Evolutionary conservation across 2,888 invertebrate species (phyloP).

Genomic region (Limenitis camilla): DNA sequence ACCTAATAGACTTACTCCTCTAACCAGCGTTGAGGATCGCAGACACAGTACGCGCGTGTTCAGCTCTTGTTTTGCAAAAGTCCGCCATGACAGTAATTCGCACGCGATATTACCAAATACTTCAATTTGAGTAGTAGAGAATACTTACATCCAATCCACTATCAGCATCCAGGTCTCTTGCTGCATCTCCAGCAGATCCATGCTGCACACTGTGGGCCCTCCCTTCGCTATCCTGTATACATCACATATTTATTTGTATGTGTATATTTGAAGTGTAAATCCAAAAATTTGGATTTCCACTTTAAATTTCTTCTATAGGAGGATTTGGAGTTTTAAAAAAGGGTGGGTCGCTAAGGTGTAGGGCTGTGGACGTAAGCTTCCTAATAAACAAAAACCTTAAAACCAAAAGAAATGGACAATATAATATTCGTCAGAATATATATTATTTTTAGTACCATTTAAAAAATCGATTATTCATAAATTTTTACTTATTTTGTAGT

Average conservation of each 20-base stretch:
- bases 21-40: no score
- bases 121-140: no score
- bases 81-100: no score
- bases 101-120: no score
- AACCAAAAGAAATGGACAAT: no score
- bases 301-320: neutral
- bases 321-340: neutral
- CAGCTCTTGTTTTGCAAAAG: no score
- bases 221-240: slow-evolving; percentile 57
- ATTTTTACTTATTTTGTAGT: no score
- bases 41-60: no score
- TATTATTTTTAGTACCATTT: no score
- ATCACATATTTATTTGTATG: neutral
- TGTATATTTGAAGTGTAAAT: slow-evolving; percentile 8
- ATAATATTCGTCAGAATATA: no score
- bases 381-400: neutral
- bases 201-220: slow-evolving; percentile 67
- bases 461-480: no score
- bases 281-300: neutral
- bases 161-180: slow-evolving; percentile 44
- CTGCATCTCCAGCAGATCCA: slow-evolving; percentile 57
- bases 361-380: neutral
- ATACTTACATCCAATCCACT: slow-evolving; percentile 55
- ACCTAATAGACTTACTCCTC: no score
- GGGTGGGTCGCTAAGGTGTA: neutral